Base-by-base conservation (phyloP, 2,888 invertebrate species). In the Caenorhabditis sp. region DNA sequence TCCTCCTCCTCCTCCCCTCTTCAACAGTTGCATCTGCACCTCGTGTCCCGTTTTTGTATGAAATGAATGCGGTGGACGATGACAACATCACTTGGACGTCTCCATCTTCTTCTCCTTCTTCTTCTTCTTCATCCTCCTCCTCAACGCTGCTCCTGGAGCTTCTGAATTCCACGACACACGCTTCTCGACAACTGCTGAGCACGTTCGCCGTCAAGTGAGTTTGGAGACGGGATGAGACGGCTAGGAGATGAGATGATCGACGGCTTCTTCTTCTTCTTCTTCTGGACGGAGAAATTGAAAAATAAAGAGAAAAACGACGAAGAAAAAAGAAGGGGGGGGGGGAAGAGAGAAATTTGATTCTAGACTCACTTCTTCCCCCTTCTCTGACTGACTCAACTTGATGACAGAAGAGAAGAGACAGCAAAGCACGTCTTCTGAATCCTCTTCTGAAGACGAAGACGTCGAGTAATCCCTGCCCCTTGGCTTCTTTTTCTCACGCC, bases 341-440 rank as follows among this genome's bases (percentile, higher is more conserved):
- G 40, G 40, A n/a, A n/a, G n/a, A n/a, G n/a, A 64, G 71, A 64
- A 61, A 71, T 64, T 40, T 71, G 64, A 71, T 64, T 71, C 62
- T 22, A n/a, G n/a, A 47, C 68, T 11, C 47, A 24, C 35, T 51
- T 53, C 61, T 40, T 53, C 44, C n/a, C n/a, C n/a, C n/a, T n/a
- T n/a, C n/a, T n/a, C n/a, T 47, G 3, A 24, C 47, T 20, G 26
- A 51, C 51, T 51, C 24, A 51, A 50, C 9, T 5, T 47, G 9
- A 9, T 4, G 44, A 13, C 3, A 15, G 44, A 13, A 3, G 44
- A 44, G 6, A 13, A 44, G 44, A 8, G 44, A 32, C 47, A 47
- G n/a, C 40, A 40, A 40, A 40, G 40, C 40, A 47, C 40, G 51
- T 53, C 71, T 55, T 64, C 61, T 56, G 71, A 62, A 62, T 24